Conservation (phyloP, 2,113 vertebrate species). For the Muntiacus reevesi region DNA sequence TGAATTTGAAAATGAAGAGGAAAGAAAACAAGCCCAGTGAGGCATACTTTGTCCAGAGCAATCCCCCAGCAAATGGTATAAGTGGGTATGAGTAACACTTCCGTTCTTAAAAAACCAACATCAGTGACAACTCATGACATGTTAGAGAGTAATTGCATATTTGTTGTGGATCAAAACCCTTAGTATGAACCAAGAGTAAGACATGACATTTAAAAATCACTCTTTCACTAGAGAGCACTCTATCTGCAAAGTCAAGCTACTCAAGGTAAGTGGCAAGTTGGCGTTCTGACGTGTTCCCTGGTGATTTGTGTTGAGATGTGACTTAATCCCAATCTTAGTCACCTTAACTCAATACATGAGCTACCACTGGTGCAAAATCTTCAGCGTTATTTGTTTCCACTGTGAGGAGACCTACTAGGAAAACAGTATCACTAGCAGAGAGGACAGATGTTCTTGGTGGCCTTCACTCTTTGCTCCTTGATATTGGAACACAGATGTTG, state of each 20-base stretch:
- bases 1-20: constrained; percentile 26
- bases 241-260: neutral
- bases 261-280: neutral
- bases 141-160: constrained; percentile 4
- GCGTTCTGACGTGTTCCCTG: neutral
- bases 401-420: neutral
- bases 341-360: neutral
- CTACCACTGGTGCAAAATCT: neutral
- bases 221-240: neutral
- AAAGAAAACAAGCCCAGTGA: neutral
- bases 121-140: neutral
- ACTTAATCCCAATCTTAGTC: neutral
- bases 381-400: neutral
- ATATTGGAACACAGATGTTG: neutral
- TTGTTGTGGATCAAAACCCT: neutral
- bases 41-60: neutral
- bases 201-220: constrained; percentile 17
- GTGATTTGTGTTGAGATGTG: neutral
- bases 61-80: neutral
- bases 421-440: neutral
- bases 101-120: neutral
- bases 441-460: too few species aligned
- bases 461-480: neutral
- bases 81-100: neutral
- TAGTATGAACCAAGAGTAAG: neutral